These are phyloP conservation scores for Erpobdella octoculata DNA, from an alignment of 2,888 invertebrate species.

Conservation along the genomic window DNA sequence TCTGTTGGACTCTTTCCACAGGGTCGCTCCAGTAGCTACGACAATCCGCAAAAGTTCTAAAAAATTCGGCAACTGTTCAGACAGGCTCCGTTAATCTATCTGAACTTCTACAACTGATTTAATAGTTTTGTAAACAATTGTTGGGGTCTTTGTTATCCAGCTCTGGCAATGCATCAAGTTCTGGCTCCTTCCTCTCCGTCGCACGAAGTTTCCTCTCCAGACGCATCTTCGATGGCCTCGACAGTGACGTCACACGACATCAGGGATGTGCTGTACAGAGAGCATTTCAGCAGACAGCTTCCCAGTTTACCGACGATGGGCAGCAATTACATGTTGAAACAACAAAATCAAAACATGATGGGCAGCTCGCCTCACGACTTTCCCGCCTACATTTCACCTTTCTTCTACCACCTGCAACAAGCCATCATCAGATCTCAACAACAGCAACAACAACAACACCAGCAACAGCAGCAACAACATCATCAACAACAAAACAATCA, in stretches of 20 bases:
- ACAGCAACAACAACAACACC: neutral
- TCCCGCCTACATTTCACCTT: neutral
- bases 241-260: slow-evolving; percentile 7
- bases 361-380: neutral
- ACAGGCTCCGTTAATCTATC: too few species aligned
- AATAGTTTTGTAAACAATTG: too few species aligned
- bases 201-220: neutral
- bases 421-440: neutral
- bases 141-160: too few species aligned
- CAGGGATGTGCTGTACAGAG: slow-evolving; percentile 7
- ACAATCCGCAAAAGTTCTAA: too few species aligned
- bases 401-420: slow-evolving; percentile 2
- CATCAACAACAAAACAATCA: neutral
- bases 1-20: too few species aligned
- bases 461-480: too few species aligned
- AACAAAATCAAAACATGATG: neutral
- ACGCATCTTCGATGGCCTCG: neutral
- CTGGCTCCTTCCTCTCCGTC: neutral
- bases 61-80: too few species aligned
- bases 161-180: neutral
- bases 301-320: neutral
- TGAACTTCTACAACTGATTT: too few species aligned
- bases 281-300: neutral
- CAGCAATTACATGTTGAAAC: neutral
- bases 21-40: too few species aligned